Conservation (phyloP, 2,797 vertebrate species). For the Danio kyathit region DNA sequence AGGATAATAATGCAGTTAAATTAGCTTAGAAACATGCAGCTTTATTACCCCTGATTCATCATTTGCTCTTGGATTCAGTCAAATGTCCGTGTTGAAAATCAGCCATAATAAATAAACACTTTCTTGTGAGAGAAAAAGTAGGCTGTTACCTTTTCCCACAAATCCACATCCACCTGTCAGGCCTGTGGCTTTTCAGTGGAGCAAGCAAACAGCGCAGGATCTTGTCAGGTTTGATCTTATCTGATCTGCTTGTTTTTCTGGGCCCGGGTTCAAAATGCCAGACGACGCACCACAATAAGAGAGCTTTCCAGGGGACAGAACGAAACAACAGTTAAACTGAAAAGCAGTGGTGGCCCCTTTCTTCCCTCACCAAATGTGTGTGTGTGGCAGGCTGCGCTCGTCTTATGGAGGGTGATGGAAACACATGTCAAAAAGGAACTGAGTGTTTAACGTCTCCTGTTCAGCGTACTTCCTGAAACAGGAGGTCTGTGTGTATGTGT, state of each 20-base stretch:
- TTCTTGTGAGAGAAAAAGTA: neutral
- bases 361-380: constrained; percentile 25
- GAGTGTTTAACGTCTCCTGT: constrained; percentile 81
- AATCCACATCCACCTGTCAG: constrained; percentile 47
- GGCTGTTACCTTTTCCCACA: constrained; percentile 21
- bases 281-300: constrained; percentile 61
- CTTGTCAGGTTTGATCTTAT: constrained; percentile 73
- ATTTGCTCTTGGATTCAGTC: no score
- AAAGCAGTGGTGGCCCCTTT: constrained; percentile 40
- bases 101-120: neutral
- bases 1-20: neutral
- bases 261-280: constrained; percentile 65
- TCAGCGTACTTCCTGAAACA: constrained; percentile 84
- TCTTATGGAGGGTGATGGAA: constrained; percentile 69
- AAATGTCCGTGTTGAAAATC: neutral
- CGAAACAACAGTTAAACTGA: constrained; percentile 71
- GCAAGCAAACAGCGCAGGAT: constrained; percentile 62
- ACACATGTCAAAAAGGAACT: constrained; percentile 85
- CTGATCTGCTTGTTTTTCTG: constrained; percentile 67
- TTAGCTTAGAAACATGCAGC: neutral
- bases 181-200: constrained; percentile 63
- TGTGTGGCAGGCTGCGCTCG: constrained; percentile 43
- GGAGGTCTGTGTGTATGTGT: constrained; percentile 48
- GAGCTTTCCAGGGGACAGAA: constrained; percentile 60
- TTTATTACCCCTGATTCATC: no score